Percentiles rank a stretch among this genome's conserved stretches.
Conservation (phyloP, 2,113 vertebrate species). For the Tetrao urogallus region DNA sequence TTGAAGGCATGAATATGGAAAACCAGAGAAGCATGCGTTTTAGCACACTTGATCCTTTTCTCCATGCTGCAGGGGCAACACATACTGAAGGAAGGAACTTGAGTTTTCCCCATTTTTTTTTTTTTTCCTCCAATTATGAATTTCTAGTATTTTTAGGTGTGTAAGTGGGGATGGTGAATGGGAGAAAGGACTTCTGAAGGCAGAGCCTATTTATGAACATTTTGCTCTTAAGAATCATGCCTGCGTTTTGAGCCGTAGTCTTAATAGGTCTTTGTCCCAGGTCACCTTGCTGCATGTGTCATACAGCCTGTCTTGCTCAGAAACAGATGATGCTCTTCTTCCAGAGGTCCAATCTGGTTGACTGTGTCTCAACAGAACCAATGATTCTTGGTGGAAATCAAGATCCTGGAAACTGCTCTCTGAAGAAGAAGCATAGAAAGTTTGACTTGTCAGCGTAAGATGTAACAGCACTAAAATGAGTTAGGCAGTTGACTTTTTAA, state of each 20-base stretch:
- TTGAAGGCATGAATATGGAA: neutral
- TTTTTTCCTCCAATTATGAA: neutral
- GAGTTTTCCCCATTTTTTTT: neutral
- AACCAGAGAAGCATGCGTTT: neutral
- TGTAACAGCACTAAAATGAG: neutral
- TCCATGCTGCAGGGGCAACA: rapidly evolving
- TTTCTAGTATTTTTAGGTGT: neutral
- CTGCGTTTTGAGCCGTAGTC: neutral
- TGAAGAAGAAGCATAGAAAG: neutral
- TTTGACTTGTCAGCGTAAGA: neutral
- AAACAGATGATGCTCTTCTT: neutral
- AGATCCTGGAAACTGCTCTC: neutral
- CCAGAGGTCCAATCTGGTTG: neutral
- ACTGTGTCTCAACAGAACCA: neutral
- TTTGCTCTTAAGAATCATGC: neutral
- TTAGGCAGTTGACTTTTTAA: neutral
- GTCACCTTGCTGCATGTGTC: neutral
- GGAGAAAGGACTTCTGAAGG: neutral
- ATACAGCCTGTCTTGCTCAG: neutral
- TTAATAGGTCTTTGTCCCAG: neutral
- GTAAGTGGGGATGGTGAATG: neutral
- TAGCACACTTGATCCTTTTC: neutral
- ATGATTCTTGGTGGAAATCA: neutral
- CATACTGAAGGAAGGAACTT: neutral
- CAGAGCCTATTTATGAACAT: neutral